These are phyloP conservation scores for Meriones unguiculatus DNA, from an alignment of 2,113 vertebrate genomes.

Conservation along the genomic window DNA sequence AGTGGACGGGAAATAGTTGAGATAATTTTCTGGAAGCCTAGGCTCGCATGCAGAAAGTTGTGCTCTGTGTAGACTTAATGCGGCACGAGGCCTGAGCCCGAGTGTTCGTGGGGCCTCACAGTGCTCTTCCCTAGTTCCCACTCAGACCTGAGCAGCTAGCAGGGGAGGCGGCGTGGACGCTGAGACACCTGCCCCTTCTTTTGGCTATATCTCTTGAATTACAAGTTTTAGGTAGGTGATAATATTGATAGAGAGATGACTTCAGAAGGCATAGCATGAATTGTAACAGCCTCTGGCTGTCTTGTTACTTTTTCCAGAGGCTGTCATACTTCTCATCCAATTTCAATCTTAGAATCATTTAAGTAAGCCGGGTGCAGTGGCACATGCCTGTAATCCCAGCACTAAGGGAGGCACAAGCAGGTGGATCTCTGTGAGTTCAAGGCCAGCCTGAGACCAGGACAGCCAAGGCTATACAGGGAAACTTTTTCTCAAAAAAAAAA, in stretches of 20 bases:
- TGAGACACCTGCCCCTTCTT: background rate
- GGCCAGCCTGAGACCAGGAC: no score
- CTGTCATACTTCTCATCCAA: background rate
- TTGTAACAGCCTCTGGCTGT: background rate
- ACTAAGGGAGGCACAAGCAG: no score
- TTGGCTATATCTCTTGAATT: conserved; percentile 15
- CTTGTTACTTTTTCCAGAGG: background rate
- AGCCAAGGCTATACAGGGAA: no score
- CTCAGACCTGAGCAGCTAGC: background rate
- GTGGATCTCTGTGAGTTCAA: no score
- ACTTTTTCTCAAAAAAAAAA: no score
- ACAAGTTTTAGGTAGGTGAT: background rate
- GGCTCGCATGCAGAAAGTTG: background rate
- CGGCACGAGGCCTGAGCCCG: background rate
- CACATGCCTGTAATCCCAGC: no score
- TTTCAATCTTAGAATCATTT: background rate
- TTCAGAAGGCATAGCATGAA: background rate
- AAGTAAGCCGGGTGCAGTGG: no score
- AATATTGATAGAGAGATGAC: conserved; percentile 27
- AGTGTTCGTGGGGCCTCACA: background rate
- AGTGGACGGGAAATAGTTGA: background rate
- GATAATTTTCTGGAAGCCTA: background rate
- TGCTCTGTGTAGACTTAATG: background rate
- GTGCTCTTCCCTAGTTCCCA: background rate
- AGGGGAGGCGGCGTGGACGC: background rate